Conservation (phyloP, 1,140 invertebrate species). For the Saccostrea cuccullata region DNA sequence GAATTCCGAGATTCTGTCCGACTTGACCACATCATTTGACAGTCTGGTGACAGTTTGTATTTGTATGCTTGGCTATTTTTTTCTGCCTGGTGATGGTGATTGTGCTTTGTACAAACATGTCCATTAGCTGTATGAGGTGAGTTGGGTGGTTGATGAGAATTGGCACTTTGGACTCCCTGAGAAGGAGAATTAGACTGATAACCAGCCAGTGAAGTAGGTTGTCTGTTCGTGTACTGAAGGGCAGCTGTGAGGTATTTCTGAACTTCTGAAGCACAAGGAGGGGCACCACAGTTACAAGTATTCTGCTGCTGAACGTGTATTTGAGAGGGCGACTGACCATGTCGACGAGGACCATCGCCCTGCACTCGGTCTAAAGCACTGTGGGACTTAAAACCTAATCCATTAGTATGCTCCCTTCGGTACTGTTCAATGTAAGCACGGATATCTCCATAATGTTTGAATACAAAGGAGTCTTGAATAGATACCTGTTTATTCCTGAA, state of each 20-base stretch:
- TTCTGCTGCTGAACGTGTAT: conserved; percentile 40
- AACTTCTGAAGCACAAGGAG: conserved; percentile 15
- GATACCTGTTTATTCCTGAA: conserved; percentile 47
- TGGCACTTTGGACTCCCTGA: conserved; percentile 3
- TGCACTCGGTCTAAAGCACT: conserved; percentile 32
- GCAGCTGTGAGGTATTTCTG: conserved; percentile 40
- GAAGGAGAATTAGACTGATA: conserved; percentile 1
- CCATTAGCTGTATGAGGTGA: not conserved
- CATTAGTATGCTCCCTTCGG: conserved; percentile 63
- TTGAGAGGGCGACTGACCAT: not conserved
- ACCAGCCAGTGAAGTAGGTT: not conserved
- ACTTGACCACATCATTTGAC: conserved; percentile 15
- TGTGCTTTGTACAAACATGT: conserved; percentile 54
- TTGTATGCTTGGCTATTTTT: conserved; percentile 48
- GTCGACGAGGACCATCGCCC: not conserved
- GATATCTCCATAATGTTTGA: conserved; percentile 69
- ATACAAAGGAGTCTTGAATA: conserved; percentile 63
- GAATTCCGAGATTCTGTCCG: conserved; percentile 50
- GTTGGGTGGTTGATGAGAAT: not conserved
- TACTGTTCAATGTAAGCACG: conserved; percentile 73
- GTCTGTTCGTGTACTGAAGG: conserved; percentile 44
- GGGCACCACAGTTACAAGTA: conserved; percentile 22
- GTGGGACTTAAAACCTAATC: conserved; percentile 51
- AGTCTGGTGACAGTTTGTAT: conserved; percentile 52
- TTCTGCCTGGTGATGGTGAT: conserved; percentile 45